These are phyloP conservation scores for Hyaena hyaena DNA, from an alignment of 2,113 vertebrate species.

Conservation along the genomic window DNA sequence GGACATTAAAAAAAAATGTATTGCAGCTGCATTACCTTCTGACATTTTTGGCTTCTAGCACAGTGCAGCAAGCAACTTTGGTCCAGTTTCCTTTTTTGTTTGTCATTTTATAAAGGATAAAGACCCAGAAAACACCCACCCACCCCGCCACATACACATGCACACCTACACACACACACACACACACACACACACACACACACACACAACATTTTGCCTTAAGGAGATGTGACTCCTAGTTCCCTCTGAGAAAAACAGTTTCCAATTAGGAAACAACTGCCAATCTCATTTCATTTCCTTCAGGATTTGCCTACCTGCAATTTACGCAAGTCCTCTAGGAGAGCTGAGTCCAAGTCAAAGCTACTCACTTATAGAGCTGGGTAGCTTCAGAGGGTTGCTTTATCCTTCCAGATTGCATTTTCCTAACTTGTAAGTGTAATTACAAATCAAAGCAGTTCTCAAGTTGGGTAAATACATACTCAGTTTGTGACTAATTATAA, in stretches of 20 bases:
- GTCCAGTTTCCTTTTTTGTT: not conserved
- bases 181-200: too few relatives aligned
- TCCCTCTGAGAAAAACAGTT: not conserved
- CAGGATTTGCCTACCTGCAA: not conserved
- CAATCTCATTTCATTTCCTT: not conserved
- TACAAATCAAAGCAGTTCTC: not conserved
- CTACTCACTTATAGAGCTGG: not conserved
- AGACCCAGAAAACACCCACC: not conserved
- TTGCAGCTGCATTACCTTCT: not conserved
- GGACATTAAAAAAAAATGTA: not conserved
- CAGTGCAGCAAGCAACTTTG: not conserved
- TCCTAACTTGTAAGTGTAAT: not conserved
- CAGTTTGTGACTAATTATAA: not conserved
- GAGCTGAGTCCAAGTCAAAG: not conserved
- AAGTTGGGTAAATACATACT: not conserved
- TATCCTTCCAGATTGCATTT: not conserved
- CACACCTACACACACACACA: too few relatives aligned
- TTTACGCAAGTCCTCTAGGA: not conserved
- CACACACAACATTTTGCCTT: not conserved
- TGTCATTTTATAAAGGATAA: not conserved
- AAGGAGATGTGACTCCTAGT: not conserved
- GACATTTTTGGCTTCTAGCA: not conserved
- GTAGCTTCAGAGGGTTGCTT: not conserved
- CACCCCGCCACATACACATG: too few relatives aligned
- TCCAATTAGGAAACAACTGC: not conserved